These are phyloP conservation scores for Pollenia angustigena DNA, from an alignment of 2,888 invertebrate genomes.

Conservation along the genomic window DNA sequence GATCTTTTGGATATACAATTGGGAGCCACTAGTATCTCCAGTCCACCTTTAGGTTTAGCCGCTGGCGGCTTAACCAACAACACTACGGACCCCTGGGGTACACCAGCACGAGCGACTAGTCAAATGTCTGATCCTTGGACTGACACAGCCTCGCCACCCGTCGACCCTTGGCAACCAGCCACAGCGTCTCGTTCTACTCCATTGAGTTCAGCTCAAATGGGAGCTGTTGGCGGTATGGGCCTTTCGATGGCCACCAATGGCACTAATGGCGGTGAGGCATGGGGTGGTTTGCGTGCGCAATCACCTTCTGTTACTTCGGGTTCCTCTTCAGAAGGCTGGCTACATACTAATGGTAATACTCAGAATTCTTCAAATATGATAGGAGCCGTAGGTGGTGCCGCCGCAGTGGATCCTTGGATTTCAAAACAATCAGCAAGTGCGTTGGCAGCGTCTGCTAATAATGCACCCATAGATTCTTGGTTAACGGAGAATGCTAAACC, in stretches of 20 bases:
- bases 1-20: conserved; percentile 93
- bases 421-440: conserved; percentile 77
- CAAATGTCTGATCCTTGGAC: conserved; percentile 85
- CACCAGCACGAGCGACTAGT: conserved; percentile 85
- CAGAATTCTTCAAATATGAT: conserved; percentile 30
- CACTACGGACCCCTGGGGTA: conserved; percentile 90
- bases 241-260: conserved; percentile 62
- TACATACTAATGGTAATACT: conserved; percentile 80
- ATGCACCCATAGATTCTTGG: conserved; percentile 81
- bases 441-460: conserved; percentile 73
- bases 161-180: conserved; percentile 83
- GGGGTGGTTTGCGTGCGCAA: conserved; percentile 82
- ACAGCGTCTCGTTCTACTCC: conserved; percentile 74
- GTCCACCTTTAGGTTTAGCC: conserved; percentile 84
- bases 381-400: conserved; percentile 73
- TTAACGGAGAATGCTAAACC: conserved; percentile 76
- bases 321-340: conserved; percentile 84
- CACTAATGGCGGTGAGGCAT: conserved; percentile 77
- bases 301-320: conserved; percentile 84
- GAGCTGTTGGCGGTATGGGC: conserved; percentile 76
- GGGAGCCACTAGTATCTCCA: conserved; percentile 86
- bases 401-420: conserved; percentile 80
- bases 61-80: conserved; percentile 78
- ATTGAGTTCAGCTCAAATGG: conserved; percentile 77
- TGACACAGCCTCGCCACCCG: conserved; percentile 82